Percentiles rank a stretch among this genome's conserved stretches.
These are phyloP conservation scores for Indicator indicator DNA, from an alignment of 2,113 vertebrate species.

Conservation along the genomic window DNA sequence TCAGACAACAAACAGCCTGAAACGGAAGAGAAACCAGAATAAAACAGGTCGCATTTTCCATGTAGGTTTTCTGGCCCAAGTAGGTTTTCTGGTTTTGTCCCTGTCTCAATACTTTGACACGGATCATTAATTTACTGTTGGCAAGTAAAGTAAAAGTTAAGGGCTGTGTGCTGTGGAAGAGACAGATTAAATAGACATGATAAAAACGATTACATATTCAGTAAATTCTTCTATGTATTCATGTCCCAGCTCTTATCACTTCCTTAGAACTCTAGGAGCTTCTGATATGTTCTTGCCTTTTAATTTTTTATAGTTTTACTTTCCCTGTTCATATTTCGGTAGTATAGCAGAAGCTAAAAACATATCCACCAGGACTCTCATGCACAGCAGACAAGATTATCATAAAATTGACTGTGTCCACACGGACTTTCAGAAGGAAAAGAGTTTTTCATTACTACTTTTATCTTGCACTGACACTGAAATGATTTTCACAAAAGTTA, in stretches of 20 bases:
- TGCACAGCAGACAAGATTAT: not conserved
- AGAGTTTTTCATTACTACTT: not conserved
- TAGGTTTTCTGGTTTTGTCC: not conserved
- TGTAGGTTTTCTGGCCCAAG: not conserved
- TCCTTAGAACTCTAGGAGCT: slow-evolving; percentile 9
- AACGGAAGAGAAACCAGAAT: not conserved
- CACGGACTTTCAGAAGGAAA: not conserved
- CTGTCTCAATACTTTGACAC: not conserved
- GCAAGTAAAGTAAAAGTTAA: not conserved
- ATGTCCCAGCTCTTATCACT: not conserved
- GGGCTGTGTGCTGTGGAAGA: not conserved
- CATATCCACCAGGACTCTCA: not conserved
- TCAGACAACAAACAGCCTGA: not conserved
- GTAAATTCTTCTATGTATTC: slow-evolving; percentile 21
- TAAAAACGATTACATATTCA: slow-evolving; percentile 12
- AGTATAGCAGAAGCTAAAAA: slow-evolving; percentile 25
- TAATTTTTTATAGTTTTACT: not conserved
- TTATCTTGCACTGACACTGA: not conserved
- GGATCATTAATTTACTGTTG: not conserved
- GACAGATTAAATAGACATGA: slow-evolving; percentile 4
- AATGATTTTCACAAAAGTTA: not conserved
- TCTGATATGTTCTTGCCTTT: slow-evolving; percentile 1
- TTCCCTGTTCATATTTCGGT: not conserved
- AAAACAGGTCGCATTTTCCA: not conserved
- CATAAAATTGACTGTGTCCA: not conserved